Percentiles rank a stretch among this genome's conserved stretches.
Evolutionary conservation across 2,888 invertebrate species (phyloP).

Genomic region (Argyra leucocephala): DNA sequence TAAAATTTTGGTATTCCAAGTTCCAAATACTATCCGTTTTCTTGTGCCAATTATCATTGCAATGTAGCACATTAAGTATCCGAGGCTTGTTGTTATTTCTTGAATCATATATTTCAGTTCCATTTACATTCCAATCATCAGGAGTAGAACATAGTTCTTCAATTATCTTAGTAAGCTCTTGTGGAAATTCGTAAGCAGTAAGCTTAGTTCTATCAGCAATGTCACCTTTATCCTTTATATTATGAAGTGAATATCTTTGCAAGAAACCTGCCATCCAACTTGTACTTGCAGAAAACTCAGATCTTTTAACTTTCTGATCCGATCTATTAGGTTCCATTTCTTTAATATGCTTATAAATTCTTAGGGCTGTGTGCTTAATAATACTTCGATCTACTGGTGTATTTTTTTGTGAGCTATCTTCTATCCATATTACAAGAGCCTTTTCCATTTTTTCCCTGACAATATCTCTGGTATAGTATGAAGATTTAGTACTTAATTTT

Average conservation of each 20-base stretch:
- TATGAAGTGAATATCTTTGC: slow-evolving; percentile 19
- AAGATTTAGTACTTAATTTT: slow-evolving; percentile 17
- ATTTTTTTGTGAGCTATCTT: slow-evolving; percentile 18
- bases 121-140: no score
- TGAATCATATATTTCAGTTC: no score
- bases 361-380: slow-evolving; percentile 19
- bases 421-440: slow-evolving; percentile 19
- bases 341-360: slow-evolving; percentile 15
- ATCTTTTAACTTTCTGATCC: background rate
- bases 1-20: no score
- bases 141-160: no score
- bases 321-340: slow-evolving; percentile 9
- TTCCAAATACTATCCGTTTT: no score
- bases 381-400: slow-evolving; percentile 17
- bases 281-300: slow-evolving; percentile 19
- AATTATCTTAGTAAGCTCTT: slow-evolving; percentile 21
- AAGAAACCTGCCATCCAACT: slow-evolving; percentile 20
- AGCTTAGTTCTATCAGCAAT: slow-evolving; percentile 18
- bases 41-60: no score
- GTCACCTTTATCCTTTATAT: slow-evolving; percentile 21
- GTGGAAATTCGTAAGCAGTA: slow-evolving; percentile 17
- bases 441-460: slow-evolving; percentile 22
- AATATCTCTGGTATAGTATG: slow-evolving; percentile 18
- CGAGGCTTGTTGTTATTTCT: no score
- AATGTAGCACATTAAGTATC: no score